Conservation (phyloP, 2,113 vertebrate species). For the Catharus fuscescens region DNA sequence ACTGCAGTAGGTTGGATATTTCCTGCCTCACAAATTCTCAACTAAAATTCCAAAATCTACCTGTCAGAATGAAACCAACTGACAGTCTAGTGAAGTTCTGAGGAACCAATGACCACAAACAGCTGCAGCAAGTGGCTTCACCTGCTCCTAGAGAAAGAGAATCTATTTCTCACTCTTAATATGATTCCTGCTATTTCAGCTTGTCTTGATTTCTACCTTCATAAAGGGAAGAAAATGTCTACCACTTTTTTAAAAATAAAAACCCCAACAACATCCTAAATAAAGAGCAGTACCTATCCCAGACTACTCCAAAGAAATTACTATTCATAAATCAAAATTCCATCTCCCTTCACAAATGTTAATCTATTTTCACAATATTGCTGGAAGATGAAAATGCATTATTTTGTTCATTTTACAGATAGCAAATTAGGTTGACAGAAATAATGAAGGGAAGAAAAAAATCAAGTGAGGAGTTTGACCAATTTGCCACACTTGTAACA, state of each 20-base stretch:
- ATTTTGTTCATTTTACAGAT: background rate
- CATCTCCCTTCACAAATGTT: background rate
- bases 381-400: background rate
- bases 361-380: background rate
- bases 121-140: background rate
- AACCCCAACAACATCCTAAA: background rate
- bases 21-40: background rate
- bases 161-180: background rate
- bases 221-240: background rate
- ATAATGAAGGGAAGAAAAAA: background rate
- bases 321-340: background rate
- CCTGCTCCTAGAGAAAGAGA: background rate
- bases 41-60: background rate
- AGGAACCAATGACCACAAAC: background rate
- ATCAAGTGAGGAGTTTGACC: background rate
- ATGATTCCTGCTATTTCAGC: background rate
- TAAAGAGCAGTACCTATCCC: background rate
- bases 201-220: background rate
- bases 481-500: background rate
- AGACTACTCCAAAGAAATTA: background rate
- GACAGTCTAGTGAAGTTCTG: background rate
- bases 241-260: background rate
- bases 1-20: background rate
- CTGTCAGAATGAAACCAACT: background rate
- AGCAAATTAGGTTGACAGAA: background rate